Evolutionary conservation across 64 coral and sea anemone species (phyloP), one percentile per base, ranked within the genome.

Genomic region (Montipora sp.): DNA sequence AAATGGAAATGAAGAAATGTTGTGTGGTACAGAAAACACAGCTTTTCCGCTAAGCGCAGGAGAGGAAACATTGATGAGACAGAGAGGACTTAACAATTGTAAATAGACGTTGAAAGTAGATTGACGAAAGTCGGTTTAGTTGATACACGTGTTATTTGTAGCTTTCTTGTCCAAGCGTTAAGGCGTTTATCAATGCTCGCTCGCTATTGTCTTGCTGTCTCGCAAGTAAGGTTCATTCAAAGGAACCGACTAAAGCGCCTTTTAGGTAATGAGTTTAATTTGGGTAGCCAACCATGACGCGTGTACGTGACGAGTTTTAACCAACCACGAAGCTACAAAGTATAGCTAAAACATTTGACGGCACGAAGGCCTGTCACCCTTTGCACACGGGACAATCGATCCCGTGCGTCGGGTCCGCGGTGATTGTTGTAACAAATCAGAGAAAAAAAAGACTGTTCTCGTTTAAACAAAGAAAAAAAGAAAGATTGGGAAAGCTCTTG

Each of bases 81-180:
- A 6, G 18, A 67, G 4, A n/a, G 6, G 43, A 72, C 49, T 71
- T 19, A 19, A 68, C 48, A 59, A 61, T 72, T 85, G 82, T 70
- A 85, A 85, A 72, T 70, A 71, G 65, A 65, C n/a, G 46, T 51
- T 19, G 46, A 65, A 71, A 59, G 63, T 85, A 45, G 65, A 71
- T 83, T 83, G 16, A 2, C 46, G 5, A 75, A 75, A 11, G 36
- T 55, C 51, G 51, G 0, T 63, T 63, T 63, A 63, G 11, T 15
- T 63, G 3, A 14, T 63, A 16, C 13, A 63, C 60, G 60, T 15
- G 60, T 14, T 14, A 63, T 63, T 3, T 14, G 60, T 63, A 63
- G 14, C 14, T 12, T 63, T 63, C 60, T 55, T 55, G 5, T 7
- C 5, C 51, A 55, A 2, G 51, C 51, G 6, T 55, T 10, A 55